Evolutionary conservation across 2,113 vertebrate species (phyloP).

Genomic region (Saguinus midas): DNA sequence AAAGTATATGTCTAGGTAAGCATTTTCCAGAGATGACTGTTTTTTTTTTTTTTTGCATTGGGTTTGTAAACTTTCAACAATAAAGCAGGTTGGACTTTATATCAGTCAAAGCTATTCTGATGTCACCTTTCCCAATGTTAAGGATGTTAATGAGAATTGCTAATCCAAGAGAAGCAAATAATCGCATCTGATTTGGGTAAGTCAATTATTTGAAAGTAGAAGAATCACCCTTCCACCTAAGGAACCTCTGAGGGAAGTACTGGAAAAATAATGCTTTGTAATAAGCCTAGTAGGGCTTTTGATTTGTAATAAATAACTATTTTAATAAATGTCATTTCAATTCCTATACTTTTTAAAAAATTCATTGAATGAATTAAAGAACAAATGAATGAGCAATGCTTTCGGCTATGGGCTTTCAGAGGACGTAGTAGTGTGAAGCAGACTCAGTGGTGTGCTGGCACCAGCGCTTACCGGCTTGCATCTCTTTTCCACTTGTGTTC

Average conservation of each 20-base stretch:
- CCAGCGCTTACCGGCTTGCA: neutral
- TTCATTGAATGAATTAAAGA: neutral
- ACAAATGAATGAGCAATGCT: neutral
- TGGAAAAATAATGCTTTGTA: neutral
- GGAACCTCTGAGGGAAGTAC: neutral
- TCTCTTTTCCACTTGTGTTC: neutral
- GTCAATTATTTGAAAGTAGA: constrained; percentile 11
- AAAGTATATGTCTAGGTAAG: neutral
- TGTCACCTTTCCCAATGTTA: neutral
- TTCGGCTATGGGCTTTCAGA: neutral
- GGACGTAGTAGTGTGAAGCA: neutral
- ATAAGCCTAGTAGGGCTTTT: neutral
- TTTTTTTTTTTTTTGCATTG: neutral
- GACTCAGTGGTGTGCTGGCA: neutral
- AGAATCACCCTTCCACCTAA: constrained; percentile 1
- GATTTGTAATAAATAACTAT: neutral
- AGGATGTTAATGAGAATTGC: neutral
- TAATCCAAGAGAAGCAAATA: neutral
- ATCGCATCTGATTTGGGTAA: neutral
- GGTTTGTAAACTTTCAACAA: neutral
- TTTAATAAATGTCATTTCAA: neutral
- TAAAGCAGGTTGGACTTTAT: neutral
- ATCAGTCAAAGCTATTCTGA: neutral
- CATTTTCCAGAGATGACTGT: constrained; percentile 4
- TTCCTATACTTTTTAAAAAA: neutral